These are phyloP conservation scores for Nothoprocta perdicaria DNA, from an alignment of 2,113 vertebrate species.

Conservation along the genomic window DNA sequence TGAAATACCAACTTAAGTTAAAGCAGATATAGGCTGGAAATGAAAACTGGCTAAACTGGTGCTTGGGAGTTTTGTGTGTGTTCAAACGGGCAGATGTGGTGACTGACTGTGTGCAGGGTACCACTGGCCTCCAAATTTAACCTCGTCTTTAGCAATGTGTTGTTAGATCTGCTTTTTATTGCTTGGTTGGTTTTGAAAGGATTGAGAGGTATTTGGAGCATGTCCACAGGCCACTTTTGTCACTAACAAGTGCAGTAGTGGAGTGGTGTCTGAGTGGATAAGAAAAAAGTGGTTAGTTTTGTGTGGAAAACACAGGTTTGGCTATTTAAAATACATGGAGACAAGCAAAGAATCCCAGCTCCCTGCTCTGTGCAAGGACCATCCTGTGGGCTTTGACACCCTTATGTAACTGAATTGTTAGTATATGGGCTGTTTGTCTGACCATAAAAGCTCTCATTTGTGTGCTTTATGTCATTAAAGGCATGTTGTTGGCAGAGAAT, in stretches of 20 bases:
- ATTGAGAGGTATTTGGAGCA: constrained; percentile 26
- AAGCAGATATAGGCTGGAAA: not conserved
- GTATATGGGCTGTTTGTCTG: constrained; percentile 19
- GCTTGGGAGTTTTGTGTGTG: not conserved
- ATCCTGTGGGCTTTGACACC: not conserved
- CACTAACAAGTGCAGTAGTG: not conserved
- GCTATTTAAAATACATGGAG: not conserved
- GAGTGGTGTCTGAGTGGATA: not conserved
- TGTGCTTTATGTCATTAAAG: constrained; percentile 1
- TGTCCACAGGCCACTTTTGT: not conserved
- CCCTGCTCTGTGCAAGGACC: not conserved
- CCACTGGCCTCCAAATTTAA: not conserved
- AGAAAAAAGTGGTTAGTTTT: not conserved
- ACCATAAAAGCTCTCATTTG: constrained; percentile 41
- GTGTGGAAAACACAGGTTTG: not conserved
- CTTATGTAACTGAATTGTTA: constrained; percentile 29
- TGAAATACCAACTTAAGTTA: constrained; percentile 4
- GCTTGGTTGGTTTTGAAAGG: constrained; percentile 4
- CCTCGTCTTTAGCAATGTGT: not conserved
- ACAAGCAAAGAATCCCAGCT: not conserved
- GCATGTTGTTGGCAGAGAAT: constrained; percentile 30
- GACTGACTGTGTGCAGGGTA: not conserved
- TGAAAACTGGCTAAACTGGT: not conserved
- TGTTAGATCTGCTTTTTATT: not conserved
- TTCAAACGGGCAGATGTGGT: not conserved